Evolutionary conservation across 2,888 invertebrate species (phyloP), one percentile per base, ranked within the genome.

Genomic region (Trachelus iudaicus): DNA sequence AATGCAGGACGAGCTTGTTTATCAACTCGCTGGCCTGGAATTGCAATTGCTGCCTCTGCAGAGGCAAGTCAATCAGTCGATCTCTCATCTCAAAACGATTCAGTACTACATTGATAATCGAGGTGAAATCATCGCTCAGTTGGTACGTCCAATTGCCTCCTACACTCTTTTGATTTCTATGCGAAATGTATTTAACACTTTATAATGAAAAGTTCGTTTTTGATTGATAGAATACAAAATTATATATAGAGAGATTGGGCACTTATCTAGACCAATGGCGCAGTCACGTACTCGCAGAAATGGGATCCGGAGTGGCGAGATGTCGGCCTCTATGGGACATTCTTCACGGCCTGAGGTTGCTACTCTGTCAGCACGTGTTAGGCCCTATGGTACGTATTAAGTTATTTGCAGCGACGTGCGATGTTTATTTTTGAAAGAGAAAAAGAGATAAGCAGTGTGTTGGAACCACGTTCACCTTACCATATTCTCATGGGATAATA

Each of bases 21-120:
- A 95, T 90, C 95, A 95, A 88, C 91, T 97, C 84, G 96, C 96
- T 0, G 95, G 95, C 56, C 88, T 97, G 75, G 96, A 97, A 87
- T 92, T 97, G 11, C 94, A 96, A 85, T 90, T 96, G 83, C 93
- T 94, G 85, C 96, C 96, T 0, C 94, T 96, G 86, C 94, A 95
- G 82, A 94, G 94, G 80, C 95, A 95, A 91, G 92, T 94, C 9
- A 96, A 96, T 90, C 95, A 95, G 84, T 95, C 96, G 0, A 92
- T 96, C 11, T 94, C 94, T 78, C 96, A 96, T 87, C 93, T 96
- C 83, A 95, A 95, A 86, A 95, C 94, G n/a, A 95, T 96, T 74
- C 96, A 96, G 89, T 95, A 94, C 89, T 96, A 95, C 91, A 93
- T 97, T 81, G 94, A 96, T 86, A 95, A 94, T 87, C 95, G 95